Evolutionary conservation across 2,888 invertebrate genomes (phyloP), one percentile per base, ranked within the genome.

Genomic region (Tupiocoris notatus): DNA sequence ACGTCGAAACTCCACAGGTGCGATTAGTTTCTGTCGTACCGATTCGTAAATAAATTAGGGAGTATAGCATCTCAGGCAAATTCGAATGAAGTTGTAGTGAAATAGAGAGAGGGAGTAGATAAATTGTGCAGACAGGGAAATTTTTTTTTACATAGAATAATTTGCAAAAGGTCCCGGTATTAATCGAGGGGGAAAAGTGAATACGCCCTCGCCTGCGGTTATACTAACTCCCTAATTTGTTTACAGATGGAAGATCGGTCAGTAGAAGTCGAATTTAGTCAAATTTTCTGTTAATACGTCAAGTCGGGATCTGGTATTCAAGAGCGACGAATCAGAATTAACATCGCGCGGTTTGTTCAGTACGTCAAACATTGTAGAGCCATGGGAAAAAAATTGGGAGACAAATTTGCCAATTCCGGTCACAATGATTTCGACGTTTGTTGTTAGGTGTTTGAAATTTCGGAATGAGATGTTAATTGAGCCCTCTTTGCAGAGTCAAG

Each of bases 1-100:
- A 93, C 95, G 78, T 98, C 98, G 79, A 98, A 98, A 87, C 88
- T 99, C 83, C 95, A 96, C 86, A 91, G 96, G 90, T 91, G 84
- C 39, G 3, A 7, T 39, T 39, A 39, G 39, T 39, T 39, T 39
- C 39, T 12, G 3, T 12, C 3, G 12, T 39, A 7, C 39, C 39
- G 12, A 39, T 39, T 12, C 3, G 12, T 39, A 39, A 39, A 39
- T 3, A 39, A 12, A 39, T 39, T 39, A 39, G 39, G 39, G 39
- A 39, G 39, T 39, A 7, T 39, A 39, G 6, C 39, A 39, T 39
- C 39, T 39, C 39, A 39, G 39, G 39, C 39, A 39, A 3, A 39
- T 7, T 39, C 3, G 39, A 39, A 39, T n/a, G n/a, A n/a, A n/a
- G n/a, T n/a, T n/a, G n/a, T n/a, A n/a, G n/a, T n/a, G n/a, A n/a